These are phyloP conservation scores for Drosophila ustulata DNA, from an alignment of 2,888 invertebrate genomes.

Conservation along the genomic window DNA sequence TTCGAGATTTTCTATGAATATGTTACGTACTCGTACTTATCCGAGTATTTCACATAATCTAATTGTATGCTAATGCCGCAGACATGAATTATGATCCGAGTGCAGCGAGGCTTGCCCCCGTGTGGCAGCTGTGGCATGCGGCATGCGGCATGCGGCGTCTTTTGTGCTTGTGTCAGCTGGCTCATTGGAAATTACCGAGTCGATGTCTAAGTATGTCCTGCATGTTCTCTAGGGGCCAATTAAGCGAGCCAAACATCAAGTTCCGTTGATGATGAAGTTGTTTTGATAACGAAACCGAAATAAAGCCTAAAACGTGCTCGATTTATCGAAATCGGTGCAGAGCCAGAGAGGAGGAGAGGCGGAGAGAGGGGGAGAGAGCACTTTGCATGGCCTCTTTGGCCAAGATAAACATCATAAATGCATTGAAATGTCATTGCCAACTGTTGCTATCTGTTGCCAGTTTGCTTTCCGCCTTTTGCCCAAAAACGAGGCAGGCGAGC, in stretches of 20 bases:
- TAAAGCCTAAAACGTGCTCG: conserved; percentile 71
- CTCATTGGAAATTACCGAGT: conserved; percentile 62
- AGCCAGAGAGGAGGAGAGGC: conserved; percentile 26
- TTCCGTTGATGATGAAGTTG: conserved; percentile 71
- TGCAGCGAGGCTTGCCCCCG: conserved; percentile 20
- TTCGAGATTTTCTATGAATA: conserved; percentile 13
- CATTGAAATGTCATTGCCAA: conserved; percentile 83
- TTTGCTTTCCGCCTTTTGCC: conserved; percentile 26
- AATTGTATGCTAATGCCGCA: conserved; percentile 68
- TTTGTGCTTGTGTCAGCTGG: conserved; percentile 50
- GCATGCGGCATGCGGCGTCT: conserved; percentile 52
- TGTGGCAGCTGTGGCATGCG: conserved; percentile 48
- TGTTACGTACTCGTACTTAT: conserved; percentile 15
- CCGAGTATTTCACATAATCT: conserved; percentile 62
- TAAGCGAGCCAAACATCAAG: conserved; percentile 48
- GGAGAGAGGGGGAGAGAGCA: conserved; percentile 19
- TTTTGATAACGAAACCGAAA: conserved; percentile 65
- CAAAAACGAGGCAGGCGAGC: conserved; percentile 44
- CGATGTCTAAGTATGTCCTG: conserved; percentile 38
- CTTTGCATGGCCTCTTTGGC: conserved; percentile 69
- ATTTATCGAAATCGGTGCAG: conserved; percentile 81
- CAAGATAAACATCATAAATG: conserved; percentile 83
- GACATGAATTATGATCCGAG: conserved; percentile 64
- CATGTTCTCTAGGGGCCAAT: conserved; percentile 44
- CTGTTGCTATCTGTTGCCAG: conserved; percentile 64